Base-by-base conservation (phyloP, 2,888 invertebrate species). In the Scaptomyza reducta region DNA sequence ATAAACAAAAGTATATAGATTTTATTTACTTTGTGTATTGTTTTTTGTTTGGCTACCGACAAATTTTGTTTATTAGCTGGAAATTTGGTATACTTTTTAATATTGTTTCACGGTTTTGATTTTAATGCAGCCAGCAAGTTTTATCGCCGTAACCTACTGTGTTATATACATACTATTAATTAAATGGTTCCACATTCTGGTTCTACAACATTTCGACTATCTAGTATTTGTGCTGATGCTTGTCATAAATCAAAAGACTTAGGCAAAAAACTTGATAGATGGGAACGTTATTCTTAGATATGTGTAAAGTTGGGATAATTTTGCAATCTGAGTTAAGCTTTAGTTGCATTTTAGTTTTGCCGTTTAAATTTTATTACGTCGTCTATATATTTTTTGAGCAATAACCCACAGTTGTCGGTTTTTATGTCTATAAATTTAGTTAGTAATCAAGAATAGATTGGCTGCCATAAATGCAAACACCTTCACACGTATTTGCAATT, bases 31-130 rank as follows among this genome's bases (percentile, higher is more conserved):
- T 22, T 22, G 22, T 22, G 22, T 22, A 22, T 22, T 3, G 22
- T 22, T 27, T 35, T 55, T 70, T 56, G 58, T 64, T 74, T 44
- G 41, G 6, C 54, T 70, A 64, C 64, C 64, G 27, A 62, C 47
- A 64, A 62, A 74, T 63, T 63, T 69, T 62, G 74, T 86, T 89
- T 87, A 86, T 89, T 86, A 89, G 76, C 61, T 70, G 67, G 80
- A 88, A 85, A 75, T 70, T 82, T 68, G 11, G 56, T 65, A 51
- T 62, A n/a, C 31, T 64, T 61, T 83, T 73, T 55, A 65, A 65
- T 68, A 69, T 86, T 67, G 60, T 75, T 83, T 77, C 69, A 82
- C 77, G 80, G 54, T 79, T 45, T 58, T 66, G 70, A 46, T 55
- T 70, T 68, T 67, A 45, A 59, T 74, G 44, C 54, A 55, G 35